Base-by-base conservation (phyloP, 2,888 invertebrate species). In the Masnerella sp. region DNA sequence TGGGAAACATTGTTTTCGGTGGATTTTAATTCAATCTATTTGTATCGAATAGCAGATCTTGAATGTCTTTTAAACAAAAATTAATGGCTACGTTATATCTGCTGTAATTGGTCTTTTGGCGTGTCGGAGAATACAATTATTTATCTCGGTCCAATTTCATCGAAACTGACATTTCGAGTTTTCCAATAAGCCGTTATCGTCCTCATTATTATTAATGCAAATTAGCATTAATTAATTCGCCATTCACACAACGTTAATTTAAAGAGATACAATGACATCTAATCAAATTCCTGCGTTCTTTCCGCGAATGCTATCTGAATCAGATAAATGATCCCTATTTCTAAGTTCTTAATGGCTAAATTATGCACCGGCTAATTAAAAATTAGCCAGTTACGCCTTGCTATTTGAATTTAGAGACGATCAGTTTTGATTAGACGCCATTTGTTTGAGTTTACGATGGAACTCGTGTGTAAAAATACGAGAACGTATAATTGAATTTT, bases 301-400 rank as follows among this genome's bases (percentile, higher is more conserved):
- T 7, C 43, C n/a, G 8, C 12, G 25, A 25, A 40, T 18, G 20
- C 38, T 18, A 45, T 45, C 15, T 18, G 28, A 52, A 68, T 54
- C 22, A 30, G 45, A 69, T 47, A 54, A 45, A 25, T 45, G 25
- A 36, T 49, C 17, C 45, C 11, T 30, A 56, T 11, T 20, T 40
- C 14, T 38, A 17, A 11, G 14, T 58, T 58, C 40, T 58, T 59
- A 59, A 68, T 51, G 42, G 59, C 42, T 59, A 59, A 68, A 59
- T 59, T 59, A 68, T 68, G 43, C 68, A 30, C 58, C 20, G 9
- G 14, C 28, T 58, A 67, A 67, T 67, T 58, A 67, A 58, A 67
- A 56, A 40, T 15, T 20, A 34, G 32, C 9, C 34, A 32, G 49
- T 47, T 40, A 32, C 56, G 52, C 36, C 34, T 51, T 18, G 36